Evolutionary conservation across 1,140 invertebrate species (phyloP).

Genomic region (Ceratoteleas bidentatus): DNA sequence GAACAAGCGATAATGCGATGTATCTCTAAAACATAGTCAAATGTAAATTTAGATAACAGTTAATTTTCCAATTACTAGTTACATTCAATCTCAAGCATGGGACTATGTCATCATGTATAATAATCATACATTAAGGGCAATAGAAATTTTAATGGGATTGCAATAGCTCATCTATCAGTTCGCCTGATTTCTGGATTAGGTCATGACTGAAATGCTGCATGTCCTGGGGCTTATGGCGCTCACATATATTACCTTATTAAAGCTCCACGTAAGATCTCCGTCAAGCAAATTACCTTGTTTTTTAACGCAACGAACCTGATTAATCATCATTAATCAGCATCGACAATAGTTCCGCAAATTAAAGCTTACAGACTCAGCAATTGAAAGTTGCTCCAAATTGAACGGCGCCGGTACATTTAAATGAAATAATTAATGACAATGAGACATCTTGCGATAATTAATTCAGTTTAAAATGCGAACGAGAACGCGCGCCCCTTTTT

Average conservation of each 20-base stretch:
- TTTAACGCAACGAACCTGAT: neutral
- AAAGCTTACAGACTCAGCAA: neutral
- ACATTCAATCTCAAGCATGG: constrained; percentile 25
- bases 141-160: constrained; percentile 55
- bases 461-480: constrained; percentile 44
- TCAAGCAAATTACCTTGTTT: constrained; percentile 11
- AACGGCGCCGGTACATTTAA: constrained; percentile 6
- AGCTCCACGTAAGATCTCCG: constrained; percentile 24
- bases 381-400: constrained; percentile 3
- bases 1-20: constrained; percentile 1
- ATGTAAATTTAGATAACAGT: constrained; percentile 44
- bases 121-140: constrained; percentile 48
- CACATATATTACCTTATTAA: constrained; percentile 43
- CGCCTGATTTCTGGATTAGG: constrained; percentile 46
- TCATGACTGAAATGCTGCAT: constrained; percentile 33
- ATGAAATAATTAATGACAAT: constrained; percentile 47
- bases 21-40: constrained; percentile 16
- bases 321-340: neutral
- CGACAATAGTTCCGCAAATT: no score
- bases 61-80: constrained; percentile 36
- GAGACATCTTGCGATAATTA: constrained; percentile 25
- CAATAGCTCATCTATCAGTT: constrained; percentile 54
- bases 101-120: constrained; percentile 36
- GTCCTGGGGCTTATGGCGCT: constrained; percentile 40
- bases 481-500: constrained; percentile 27